Evolutionary conservation across 2,113 vertebrate genomes (phyloP).

Genomic region (Herpailurus yagouaroundi): DNA sequence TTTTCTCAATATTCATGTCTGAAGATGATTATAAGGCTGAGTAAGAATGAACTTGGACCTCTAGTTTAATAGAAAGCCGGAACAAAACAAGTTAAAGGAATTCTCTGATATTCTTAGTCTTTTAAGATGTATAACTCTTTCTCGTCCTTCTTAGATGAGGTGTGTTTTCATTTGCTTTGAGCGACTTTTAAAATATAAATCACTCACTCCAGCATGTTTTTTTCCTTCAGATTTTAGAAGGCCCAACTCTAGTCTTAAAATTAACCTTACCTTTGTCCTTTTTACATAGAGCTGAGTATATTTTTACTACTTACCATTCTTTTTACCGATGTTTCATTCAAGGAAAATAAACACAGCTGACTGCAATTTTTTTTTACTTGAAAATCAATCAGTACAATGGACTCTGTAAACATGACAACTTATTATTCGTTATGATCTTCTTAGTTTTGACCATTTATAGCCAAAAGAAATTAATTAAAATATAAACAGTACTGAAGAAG

Average conservation of each 20-base stretch:
- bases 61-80: conserved; percentile 39
- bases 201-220: not conserved
- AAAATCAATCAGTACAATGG: not conserved
- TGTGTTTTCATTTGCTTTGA: conserved; percentile 38
- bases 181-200: conserved; percentile 35
- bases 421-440: not conserved
- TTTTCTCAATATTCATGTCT: conserved; percentile 13
- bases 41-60: conserved; percentile 20
- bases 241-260: not conserved
- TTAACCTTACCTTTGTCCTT: not conserved
- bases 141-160: not conserved
- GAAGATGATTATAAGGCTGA: conserved; percentile 46
- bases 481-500: not conserved
- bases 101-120: not conserved
- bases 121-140: not conserved
- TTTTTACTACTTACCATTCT: conserved; percentile 41
- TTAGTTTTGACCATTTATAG: not conserved
- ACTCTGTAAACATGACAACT: not conserved
- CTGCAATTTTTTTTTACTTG: not conserved
- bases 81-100: conserved; percentile 56
- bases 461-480: conserved; percentile 36
- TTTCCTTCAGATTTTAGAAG: conserved; percentile 1
- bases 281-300: not conserved
- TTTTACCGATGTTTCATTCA: not conserved
- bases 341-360: conserved; percentile 19